A percentile compares a stretch with the other conserved stretches of the same genome.
These are phyloP conservation scores for Babyrousa celebensis DNA, from an alignment of 2,797 vertebrate species.

Conservation along the genomic window DNA sequence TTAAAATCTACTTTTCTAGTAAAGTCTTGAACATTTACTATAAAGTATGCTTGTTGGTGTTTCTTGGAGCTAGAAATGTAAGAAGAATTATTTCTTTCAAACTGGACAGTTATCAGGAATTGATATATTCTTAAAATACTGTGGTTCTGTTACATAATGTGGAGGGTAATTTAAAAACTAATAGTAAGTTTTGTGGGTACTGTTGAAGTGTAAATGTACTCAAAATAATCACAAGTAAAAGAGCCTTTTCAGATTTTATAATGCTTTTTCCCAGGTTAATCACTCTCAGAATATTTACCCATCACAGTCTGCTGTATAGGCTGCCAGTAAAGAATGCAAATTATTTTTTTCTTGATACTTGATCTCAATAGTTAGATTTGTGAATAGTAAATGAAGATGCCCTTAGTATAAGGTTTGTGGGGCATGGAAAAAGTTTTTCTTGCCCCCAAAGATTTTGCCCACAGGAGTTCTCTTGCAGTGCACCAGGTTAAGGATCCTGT, in stretches of 20 bases:
- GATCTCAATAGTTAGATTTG: neutral
- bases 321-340: slow-evolving; percentile 78
- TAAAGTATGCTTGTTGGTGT: neutral
- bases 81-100: slow-evolving; percentile 63
- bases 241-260: slow-evolving; percentile 84
- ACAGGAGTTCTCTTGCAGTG: neutral
- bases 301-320: slow-evolving; percentile 77
- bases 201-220: slow-evolving; percentile 81
- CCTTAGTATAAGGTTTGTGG: neutral
- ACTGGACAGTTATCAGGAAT: neutral
- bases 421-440: neutral
- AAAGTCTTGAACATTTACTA: slow-evolving; percentile 32
- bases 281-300: slow-evolving; percentile 82
- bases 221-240: slow-evolving; percentile 87
- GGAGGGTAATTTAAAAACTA: slow-evolving; percentile 82
- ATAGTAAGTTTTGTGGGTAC: slow-evolving; percentile 65
- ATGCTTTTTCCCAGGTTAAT: slow-evolving; percentile 81
- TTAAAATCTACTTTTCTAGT: slow-evolving; percentile 22
- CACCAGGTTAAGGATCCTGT: too few relatives aligned
- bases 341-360: neutral
- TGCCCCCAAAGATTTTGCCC: slow-evolving; percentile 4
- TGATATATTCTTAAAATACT: slow-evolving; percentile 4
- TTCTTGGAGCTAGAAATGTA: slow-evolving; percentile 54
- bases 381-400: neutral
- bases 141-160: slow-evolving; percentile 56